Evolutionary conservation across 2,113 vertebrate species (phyloP).

Genomic region (Larimichthys crocea): DNA sequence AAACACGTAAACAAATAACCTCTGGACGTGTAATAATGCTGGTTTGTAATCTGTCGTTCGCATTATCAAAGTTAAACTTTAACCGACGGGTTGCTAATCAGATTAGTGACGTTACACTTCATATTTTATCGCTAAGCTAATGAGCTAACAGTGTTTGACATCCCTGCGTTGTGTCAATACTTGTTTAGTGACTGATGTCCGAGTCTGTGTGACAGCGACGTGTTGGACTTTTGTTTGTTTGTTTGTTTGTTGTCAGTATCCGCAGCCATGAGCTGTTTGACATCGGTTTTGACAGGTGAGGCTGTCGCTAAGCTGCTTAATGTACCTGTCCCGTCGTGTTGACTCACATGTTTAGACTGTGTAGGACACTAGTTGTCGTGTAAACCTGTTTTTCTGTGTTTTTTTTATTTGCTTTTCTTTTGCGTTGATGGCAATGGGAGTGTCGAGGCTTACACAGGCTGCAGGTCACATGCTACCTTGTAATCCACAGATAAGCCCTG

Average conservation of each 20-base stretch:
- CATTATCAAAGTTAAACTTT: neutral
- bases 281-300: slow-evolving; percentile 25
- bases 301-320: neutral
- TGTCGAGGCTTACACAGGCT: slow-evolving; percentile 46
- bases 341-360: too few relatives aligned
- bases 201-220: neutral
- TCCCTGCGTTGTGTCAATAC: neutral
- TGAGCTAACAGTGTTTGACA: too few relatives aligned
- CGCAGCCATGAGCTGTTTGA: neutral
- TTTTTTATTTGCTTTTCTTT: neutral
- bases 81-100: neutral
- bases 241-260: neutral
- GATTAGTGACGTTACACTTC: neutral
- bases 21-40: too few relatives aligned
- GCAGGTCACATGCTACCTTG: slow-evolving; percentile 75
- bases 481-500: slow-evolving; percentile 78
- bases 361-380: too few relatives aligned
- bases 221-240: too few relatives aligned
- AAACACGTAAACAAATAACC: too few relatives aligned
- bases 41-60: neutral
- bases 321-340: neutral
- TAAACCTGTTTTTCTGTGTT: neutral
- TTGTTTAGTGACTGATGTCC: neutral
- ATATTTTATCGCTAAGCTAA: neutral
- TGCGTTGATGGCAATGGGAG: slow-evolving; percentile 5